Evolutionary conservation across 1,140 invertebrate species (phyloP).

Genomic region (Helicoverpa armigera): DNA sequence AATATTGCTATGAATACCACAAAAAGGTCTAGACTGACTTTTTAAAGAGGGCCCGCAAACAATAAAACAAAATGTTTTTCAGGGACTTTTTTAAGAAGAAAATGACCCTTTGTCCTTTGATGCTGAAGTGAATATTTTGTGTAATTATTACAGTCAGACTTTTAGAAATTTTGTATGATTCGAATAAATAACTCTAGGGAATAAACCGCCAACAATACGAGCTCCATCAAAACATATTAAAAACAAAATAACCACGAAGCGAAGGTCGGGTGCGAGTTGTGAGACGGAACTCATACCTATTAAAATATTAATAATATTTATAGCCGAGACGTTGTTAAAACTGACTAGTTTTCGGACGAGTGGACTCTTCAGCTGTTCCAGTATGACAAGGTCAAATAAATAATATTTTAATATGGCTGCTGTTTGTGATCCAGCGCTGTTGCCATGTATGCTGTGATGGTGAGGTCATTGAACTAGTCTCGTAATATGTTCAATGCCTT

Average conservation of each 20-base stretch:
- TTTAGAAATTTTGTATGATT: background rate
- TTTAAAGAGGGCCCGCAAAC: too few relatives aligned
- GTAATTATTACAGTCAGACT: too few relatives aligned
- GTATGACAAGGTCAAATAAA: background rate
- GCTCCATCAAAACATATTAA: background rate
- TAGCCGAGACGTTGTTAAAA: background rate
- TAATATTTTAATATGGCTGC: background rate
- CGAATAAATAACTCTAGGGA: background rate
- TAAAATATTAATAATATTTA: background rate
- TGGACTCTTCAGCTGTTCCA: background rate
- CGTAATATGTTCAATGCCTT: too few relatives aligned
- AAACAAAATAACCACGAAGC: conserved; percentile 11
- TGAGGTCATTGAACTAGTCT: too few relatives aligned
- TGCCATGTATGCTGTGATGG: too few relatives aligned
- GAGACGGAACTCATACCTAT: conserved; percentile 5
- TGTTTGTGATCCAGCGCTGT: too few relatives aligned
- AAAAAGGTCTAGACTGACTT: background rate
- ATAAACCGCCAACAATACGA: background rate
- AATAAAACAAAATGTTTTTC: too few relatives aligned
- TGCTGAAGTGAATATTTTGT: too few relatives aligned
- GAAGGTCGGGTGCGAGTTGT: background rate
- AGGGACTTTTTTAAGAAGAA: too few relatives aligned
- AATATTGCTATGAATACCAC: background rate
- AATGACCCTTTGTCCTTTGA: too few relatives aligned
- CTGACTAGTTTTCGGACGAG: background rate